Evolutionary conservation across 1,140 invertebrate genomes (phyloP).

Genomic region (Philopotamus ludificatus): DNA sequence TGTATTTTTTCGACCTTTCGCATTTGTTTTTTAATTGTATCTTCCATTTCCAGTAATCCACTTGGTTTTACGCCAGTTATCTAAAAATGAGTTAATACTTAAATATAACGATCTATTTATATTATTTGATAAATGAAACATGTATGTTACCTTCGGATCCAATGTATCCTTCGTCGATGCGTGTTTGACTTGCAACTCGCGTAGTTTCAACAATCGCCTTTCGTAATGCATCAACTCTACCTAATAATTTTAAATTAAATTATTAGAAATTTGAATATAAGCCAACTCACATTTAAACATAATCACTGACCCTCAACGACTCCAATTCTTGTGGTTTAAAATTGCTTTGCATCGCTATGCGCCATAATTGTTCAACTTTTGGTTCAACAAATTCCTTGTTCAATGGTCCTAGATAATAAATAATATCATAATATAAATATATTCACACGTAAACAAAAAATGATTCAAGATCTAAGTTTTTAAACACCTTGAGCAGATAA

Average conservation of each 20-base stretch:
- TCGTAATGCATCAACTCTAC: constrained; percentile 87
- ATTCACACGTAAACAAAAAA: background rate
- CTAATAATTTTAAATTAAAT: too few relatives aligned
- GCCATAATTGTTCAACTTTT: constrained; percentile 86
- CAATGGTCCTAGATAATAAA: constrained; percentile 57
- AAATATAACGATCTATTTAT: too few relatives aligned
- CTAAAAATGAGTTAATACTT: background rate
- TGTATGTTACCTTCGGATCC: constrained; percentile 49
- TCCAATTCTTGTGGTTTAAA: constrained; percentile 79
- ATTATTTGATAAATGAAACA: background rate
- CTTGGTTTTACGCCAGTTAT: constrained; percentile 60
- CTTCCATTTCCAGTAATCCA: constrained; percentile 63
- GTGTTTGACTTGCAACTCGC: constrained; percentile 76
- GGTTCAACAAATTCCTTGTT: constrained; percentile 86
- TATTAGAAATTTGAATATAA: constrained; percentile 8
- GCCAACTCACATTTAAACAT: constrained; percentile 19
- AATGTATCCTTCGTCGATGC: constrained; percentile 64
- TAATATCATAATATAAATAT: background rate
- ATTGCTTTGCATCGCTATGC: constrained; percentile 72
- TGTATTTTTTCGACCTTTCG: constrained; percentile 87
- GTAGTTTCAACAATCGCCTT: constrained; percentile 77
- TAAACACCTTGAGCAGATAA: constrained; percentile 64
- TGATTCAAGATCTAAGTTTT: background rate
- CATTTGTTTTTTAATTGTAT: constrained; percentile 77
- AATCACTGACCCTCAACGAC: constrained; percentile 68